Base-by-base conservation (phyloP, 2,888 invertebrate species). In the Protula sp. region DNA sequence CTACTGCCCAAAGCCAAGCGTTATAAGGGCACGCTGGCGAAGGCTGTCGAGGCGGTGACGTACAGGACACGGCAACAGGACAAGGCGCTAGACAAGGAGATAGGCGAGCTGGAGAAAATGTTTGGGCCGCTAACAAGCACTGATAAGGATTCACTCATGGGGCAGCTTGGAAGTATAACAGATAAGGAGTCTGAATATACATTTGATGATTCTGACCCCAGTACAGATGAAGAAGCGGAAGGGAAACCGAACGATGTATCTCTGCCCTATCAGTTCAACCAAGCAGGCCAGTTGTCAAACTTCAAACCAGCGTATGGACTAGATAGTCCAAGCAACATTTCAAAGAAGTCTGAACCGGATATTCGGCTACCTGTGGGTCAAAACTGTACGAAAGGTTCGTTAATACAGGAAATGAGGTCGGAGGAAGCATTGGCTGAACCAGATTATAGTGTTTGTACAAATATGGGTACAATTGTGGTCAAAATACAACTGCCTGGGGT, bases 111-210 rank as follows among this genome's bases (percentile, higher is more conserved):
- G 29, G 67, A 74, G 55, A 68, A 74, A 57, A 67, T 64, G 27
- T 74, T 76, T 70, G 74, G 71, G 27, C 73, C 75, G 38, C 56
- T 73, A 27, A 69, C 69, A 1, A 45, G 64, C 53, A 61, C 64
- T 48, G 55, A 61, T n/a, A 66, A 66, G 54, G 70, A 74, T 24
- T 66, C 71, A 14, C 53, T 78, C 24, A 19, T 78, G 14, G 60
- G 66, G 47, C 69, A 75, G 59, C 59, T 77, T 47, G 60, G 72
- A 28, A 72, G 68, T 29, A 66, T 72, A 14, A 45, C 59, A 45
- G 60, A 14, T 9, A 38, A 14, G 38, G 38, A 38, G 38, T 19
- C 9, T 9, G 9, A 38, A 19, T 38, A 38, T 38, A 19, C 19
- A 38, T 19, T 19, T 38, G 38, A 38, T 38, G 38, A n/a, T n/a